phyloP scores from a whole-genome alignment of 2,888 invertebrate genomes.

The Phengaris alcon region DNA sequence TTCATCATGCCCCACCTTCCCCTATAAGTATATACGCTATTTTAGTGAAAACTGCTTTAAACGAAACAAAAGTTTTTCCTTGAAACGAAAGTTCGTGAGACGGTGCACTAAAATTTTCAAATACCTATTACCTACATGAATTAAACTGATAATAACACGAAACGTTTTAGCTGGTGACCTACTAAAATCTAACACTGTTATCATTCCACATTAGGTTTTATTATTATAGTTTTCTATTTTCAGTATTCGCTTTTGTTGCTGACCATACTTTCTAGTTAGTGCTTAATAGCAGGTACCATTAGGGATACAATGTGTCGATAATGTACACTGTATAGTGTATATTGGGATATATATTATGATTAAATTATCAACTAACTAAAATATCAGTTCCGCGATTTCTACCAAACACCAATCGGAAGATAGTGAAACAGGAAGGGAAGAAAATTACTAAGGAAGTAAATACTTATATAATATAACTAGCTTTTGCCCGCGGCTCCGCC shows the following conservation, averaged over 20 bases:
- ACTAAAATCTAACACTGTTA: neutral
- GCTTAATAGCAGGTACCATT: constrained; percentile 1
- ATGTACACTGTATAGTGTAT: neutral
- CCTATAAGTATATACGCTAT: no score
- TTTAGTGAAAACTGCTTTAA: neutral
- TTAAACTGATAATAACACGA: neutral
- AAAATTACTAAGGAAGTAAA: no score
- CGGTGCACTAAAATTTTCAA: neutral
- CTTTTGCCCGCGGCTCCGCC: no score
- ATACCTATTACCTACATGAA: neutral
- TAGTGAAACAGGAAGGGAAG: no score
- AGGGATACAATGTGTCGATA: neutral
- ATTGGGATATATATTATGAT: no score
- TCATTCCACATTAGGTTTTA: neutral
- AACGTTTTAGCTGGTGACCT: neutral
- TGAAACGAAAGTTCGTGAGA: neutral
- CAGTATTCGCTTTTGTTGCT: neutral
- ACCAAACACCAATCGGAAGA: no score
- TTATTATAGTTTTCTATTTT: neutral
- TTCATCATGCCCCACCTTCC: no score
- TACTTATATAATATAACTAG: no score
- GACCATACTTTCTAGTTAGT: neutral
- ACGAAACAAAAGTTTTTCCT: neutral
- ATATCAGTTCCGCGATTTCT: no score
- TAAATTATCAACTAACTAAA: no score